Percentiles rank a stretch among this genome's conserved stretches.
Conservation (phyloP, 2,797 vertebrate species). For the Syngnathus acus region DNA sequence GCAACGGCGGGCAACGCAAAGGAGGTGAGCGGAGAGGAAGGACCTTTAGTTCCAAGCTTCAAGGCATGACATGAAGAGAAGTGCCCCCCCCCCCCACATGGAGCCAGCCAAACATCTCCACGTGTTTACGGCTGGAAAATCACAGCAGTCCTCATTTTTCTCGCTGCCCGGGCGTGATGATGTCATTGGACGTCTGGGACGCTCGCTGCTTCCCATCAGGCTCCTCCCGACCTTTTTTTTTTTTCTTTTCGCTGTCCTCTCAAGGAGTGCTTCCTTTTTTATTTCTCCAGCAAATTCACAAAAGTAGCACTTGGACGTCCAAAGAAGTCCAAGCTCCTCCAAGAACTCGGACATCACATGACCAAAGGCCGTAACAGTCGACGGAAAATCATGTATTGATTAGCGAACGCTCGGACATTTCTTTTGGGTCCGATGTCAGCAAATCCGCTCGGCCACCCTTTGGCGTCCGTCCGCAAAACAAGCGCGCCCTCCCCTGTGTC, state of each 20-base stretch:
- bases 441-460: background rate
- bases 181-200: background rate
- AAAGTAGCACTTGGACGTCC: background rate
- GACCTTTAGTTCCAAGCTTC: too few relatives aligned
- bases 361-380: background rate
- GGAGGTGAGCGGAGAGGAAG: background rate
- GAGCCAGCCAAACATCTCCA: background rate
- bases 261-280: background rate
- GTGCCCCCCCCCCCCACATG: background rate
- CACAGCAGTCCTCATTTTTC: background rate
- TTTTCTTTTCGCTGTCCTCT: background rate
- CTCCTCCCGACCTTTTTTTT: background rate
- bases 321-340: background rate
- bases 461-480: slow-evolving; percentile 8
- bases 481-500: slow-evolving; percentile 28
- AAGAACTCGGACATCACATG: background rate
- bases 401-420: too few relatives aligned
- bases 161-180: background rate
- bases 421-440: background rate
- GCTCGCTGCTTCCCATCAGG: background rate
- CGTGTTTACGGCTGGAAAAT: background rate
- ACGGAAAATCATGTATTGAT: too few relatives aligned
- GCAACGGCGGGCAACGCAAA: slow-evolving; percentile 37
- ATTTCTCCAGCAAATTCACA: background rate
- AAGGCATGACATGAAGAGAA: background rate